phyloP scores from a whole-genome alignment of 2,888 invertebrate species.

The Dioctria rufipes region DNA sequence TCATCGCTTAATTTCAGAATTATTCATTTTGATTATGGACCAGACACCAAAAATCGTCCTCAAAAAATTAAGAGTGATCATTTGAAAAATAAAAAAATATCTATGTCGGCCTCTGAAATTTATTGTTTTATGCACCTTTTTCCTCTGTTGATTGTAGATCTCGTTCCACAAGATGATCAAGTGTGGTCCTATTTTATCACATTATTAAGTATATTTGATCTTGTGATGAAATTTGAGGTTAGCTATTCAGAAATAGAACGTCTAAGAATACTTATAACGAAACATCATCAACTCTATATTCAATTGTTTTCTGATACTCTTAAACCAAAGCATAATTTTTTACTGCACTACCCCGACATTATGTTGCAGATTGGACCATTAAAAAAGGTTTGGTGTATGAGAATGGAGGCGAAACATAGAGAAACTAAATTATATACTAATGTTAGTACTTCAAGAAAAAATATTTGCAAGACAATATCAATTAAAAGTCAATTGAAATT shows the following conservation, averaged over 20 bases:
- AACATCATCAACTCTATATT: constrained; percentile 35
- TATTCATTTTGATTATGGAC: constrained; percentile 44
- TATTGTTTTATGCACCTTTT: too few species aligned
- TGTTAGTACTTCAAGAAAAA: too few species aligned
- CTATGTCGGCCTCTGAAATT: constrained; percentile 11
- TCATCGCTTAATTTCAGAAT: constrained; percentile 41
- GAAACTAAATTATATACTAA: too few species aligned
- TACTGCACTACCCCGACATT: too few species aligned
- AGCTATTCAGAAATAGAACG: background rate
- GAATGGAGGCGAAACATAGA: too few species aligned
- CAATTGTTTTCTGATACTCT: constrained; percentile 18
- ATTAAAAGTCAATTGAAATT: too few species aligned
- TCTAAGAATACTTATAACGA: background rate
- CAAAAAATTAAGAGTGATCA: constrained; percentile 12
- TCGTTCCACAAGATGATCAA: too few species aligned
- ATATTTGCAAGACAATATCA: too few species aligned
- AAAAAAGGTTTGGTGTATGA: too few species aligned
- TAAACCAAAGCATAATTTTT: too few species aligned
- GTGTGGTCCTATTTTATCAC: background rate
- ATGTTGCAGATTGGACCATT: too few species aligned
- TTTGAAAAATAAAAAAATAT: constrained; percentile 19
- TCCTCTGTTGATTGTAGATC: too few species aligned
- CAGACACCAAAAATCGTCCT: constrained; percentile 21
- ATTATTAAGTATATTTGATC: background rate
- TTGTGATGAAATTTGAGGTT: background rate